phyloP scores from a whole-genome alignment of 1,140 invertebrate species.

The Stratiolaelaps scimitus region DNA sequence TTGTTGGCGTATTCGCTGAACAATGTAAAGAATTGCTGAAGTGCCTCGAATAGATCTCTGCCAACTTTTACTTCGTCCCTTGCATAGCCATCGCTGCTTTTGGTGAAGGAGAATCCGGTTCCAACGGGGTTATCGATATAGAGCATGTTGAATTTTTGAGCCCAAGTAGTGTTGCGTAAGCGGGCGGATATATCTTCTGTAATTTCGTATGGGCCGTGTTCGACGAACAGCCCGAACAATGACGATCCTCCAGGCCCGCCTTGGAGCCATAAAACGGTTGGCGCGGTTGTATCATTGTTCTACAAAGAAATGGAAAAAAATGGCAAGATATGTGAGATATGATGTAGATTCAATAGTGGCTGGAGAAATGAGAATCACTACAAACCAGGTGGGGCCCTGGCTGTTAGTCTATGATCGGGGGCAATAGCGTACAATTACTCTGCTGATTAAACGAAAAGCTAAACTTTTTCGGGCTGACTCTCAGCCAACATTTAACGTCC shows the following conservation, averaged over 20 bases:
- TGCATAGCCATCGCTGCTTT: constrained; percentile 31
- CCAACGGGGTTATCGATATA: constrained; percentile 74
- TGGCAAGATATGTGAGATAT: too few relatives aligned
- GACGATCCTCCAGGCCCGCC: constrained; percentile 66
- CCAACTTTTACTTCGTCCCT: constrained; percentile 34
- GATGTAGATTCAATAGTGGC: too few relatives aligned
- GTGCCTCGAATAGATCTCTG: constrained; percentile 33
- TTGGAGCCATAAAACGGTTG: constrained; percentile 71
- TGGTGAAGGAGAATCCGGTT: constrained; percentile 45
- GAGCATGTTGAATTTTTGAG: constrained; percentile 48
- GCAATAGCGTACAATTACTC: too few relatives aligned
- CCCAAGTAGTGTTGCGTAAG: constrained; percentile 42
- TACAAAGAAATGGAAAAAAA: too few relatives aligned
- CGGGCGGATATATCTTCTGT: constrained; percentile 45
- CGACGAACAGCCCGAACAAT: constrained; percentile 61
- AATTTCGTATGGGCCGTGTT: constrained; percentile 57
- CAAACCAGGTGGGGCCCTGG: too few relatives aligned
- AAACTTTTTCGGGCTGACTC: too few relatives aligned
- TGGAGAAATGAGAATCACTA: too few relatives aligned
- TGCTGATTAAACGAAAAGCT: too few relatives aligned
- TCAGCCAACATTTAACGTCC: too few relatives aligned
- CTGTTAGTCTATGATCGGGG: too few relatives aligned
- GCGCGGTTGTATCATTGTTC: constrained; percentile 39
- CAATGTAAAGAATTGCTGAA: constrained; percentile 36
- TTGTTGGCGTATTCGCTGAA: constrained; percentile 35